Evolutionary conservation across 1,140 invertebrate genomes (phyloP).

Genomic region (Melanaphis sacchari): DNA sequence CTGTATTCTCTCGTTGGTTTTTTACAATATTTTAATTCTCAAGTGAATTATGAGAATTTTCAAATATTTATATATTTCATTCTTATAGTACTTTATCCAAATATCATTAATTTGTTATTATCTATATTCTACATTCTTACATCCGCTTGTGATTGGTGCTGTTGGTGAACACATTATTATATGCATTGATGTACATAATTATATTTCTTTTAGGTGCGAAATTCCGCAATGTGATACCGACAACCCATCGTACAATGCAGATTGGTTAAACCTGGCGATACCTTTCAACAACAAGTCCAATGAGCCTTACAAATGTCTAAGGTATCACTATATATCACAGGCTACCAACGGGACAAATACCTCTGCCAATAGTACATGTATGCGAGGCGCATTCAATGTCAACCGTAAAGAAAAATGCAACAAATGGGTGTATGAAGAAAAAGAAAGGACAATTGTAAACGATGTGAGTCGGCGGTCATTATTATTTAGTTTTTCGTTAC

Average conservation of each 20-base stretch:
- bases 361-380: not conserved
- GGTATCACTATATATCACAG: not conserved
- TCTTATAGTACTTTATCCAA: too few species aligned
- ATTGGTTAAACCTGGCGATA: slow-evolving; percentile 3
- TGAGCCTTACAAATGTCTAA: not conserved
- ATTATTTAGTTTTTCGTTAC: not conserved
- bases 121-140: too few species aligned
- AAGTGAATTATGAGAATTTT: too few species aligned
- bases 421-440: slow-evolving; percentile 66
- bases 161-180: too few species aligned
- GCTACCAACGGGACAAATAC: not conserved
- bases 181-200: too few species aligned
- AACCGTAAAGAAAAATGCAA: slow-evolving; percentile 63
- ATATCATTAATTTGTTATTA: too few species aligned
- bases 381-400: slow-evolving; percentile 41
- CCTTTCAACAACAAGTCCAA: not conserved
- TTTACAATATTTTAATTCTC: too few species aligned
- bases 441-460: slow-evolving; percentile 68
- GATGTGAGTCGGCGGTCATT: slow-evolving; percentile 64
- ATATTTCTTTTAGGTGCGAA: slow-evolving; percentile 22
- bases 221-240: not conserved
- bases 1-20: too few species aligned
- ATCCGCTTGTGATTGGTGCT: too few species aligned
- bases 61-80: too few species aligned
- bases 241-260: not conserved